Evolutionary conservation across 2,888 invertebrate genomes (phyloP).

Genomic region (Orgyia antiqua): DNA sequence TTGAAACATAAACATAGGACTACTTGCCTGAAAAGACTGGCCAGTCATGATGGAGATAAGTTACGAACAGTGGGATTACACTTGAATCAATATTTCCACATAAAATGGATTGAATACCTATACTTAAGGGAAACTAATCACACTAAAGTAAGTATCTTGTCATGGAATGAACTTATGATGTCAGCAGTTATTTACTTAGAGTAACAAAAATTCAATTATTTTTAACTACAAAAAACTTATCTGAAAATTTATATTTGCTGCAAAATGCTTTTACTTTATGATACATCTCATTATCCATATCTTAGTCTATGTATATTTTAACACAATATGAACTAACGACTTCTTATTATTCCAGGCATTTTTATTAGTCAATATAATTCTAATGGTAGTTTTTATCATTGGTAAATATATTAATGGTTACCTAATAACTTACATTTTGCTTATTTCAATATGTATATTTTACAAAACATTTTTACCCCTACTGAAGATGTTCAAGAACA

Average conservation of each 20-base stretch:
- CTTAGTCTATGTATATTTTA: not conserved
- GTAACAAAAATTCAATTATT: not conserved
- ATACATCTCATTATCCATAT: not conserved
- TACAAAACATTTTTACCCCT: slow-evolving; percentile 50
- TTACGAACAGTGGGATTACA: slow-evolving; percentile 30
- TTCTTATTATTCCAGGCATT: slow-evolving; percentile 56
- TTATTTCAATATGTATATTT: slow-evolving; percentile 44
- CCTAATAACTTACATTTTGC: slow-evolving; percentile 45
- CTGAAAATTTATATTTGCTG: not conserved
- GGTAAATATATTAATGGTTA: slow-evolving; percentile 61
- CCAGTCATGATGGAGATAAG: slow-evolving; percentile 37
- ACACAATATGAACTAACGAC: not conserved
- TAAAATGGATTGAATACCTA: slow-evolving; percentile 45
- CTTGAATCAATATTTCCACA: slow-evolving; percentile 37
- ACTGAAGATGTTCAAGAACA: slow-evolving; percentile 41
- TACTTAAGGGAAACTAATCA: slow-evolving; percentile 59
- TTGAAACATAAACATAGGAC: slow-evolving; percentile 65
- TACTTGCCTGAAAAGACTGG: slow-evolving; percentile 51
- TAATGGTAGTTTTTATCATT: slow-evolving; percentile 45
- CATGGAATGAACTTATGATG: no score
- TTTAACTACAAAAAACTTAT: no score
- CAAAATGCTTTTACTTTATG: not conserved
- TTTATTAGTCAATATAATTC: slow-evolving; percentile 52
- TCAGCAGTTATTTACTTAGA: no score
- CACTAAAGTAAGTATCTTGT: slow-evolving; percentile 47